Conservation (phyloP, 2,113 vertebrate genomes). For the Carassius carassius region DNA sequence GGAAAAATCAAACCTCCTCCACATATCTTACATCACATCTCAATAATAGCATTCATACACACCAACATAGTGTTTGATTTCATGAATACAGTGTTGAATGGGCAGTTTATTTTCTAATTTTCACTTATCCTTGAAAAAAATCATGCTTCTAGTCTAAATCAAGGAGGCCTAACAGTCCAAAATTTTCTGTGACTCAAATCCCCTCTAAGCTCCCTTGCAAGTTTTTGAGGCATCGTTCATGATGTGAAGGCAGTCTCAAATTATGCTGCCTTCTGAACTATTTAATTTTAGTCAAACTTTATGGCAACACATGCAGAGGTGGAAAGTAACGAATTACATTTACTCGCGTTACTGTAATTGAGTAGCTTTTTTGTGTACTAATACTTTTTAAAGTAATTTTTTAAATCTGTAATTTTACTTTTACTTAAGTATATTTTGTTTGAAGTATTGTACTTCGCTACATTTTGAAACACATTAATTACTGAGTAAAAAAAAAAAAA, state of each 20-base stretch:
- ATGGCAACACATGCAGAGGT: not conserved
- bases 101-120: not conserved
- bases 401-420: too few relatives aligned
- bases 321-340: too few relatives aligned
- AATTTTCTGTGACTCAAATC: not conserved
- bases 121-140: slow-evolving; percentile 6
- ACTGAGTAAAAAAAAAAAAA: too few relatives aligned
- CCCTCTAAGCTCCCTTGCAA: not conserved
- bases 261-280: not conserved
- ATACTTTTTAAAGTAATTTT: too few relatives aligned
- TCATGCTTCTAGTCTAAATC: not conserved
- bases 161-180: not conserved
- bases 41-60: not conserved
- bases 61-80: not conserved
- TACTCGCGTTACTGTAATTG: too few relatives aligned
- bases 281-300: not conserved
- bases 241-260: not conserved
- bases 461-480: too few relatives aligned
- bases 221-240: not conserved
- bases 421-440: too few relatives aligned
- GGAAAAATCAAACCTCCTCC: slow-evolving; percentile 13
- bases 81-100: not conserved
- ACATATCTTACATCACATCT: slow-evolving; percentile 10
- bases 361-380: too few relatives aligned
- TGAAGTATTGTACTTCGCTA: too few relatives aligned